Percentiles rank a stretch among this genome's conserved stretches.
Evolutionary conservation across 2,113 vertebrate species (phyloP).

Genomic region (Oncorhynchus kisutch): DNA sequence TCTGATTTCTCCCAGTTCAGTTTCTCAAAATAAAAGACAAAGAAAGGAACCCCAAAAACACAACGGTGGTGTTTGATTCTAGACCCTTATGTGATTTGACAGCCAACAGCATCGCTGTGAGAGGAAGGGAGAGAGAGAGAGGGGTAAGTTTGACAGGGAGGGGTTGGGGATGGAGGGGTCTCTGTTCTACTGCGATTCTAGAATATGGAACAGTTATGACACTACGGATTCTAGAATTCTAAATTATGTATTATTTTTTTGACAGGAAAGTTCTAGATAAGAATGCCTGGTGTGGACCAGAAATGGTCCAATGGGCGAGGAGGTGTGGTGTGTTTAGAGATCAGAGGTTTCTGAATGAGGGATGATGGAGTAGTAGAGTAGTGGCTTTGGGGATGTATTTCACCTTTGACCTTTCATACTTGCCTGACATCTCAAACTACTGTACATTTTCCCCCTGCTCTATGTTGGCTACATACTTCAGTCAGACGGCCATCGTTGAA

Average conservation of each 20-base stretch:
- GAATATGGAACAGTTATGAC: slow-evolving; percentile 15
- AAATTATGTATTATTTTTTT: not conserved
- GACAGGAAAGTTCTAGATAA: not conserved
- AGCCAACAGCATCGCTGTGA: slow-evolving; percentile 44
- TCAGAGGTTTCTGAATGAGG: not conserved
- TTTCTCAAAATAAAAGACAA: slow-evolving; percentile 47
- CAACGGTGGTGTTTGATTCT: slow-evolving; percentile 18
- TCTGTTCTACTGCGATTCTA: slow-evolving; percentile 37
- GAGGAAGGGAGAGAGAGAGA: not conserved
- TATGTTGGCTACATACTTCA: too few species aligned
- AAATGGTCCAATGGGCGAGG: not conserved
- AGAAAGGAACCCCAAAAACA: slow-evolving; percentile 19
- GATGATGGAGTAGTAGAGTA: not conserved
- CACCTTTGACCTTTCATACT: not conserved
- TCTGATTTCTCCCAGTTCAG: slow-evolving; percentile 1
- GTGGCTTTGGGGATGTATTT: not conserved
- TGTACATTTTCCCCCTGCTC: too few species aligned
- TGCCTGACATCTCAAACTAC: not conserved
- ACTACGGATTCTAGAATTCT: slow-evolving; percentile 5
- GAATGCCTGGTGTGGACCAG: slow-evolving; percentile 4
- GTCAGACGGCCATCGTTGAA: too few species aligned
- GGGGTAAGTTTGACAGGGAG: slow-evolving; percentile 20
- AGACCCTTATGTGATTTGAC: slow-evolving; percentile 20
- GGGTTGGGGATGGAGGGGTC: slow-evolving; percentile 1
- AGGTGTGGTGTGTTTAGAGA: not conserved